A percentile compares a stretch with the other conserved stretches of the same genome.
Conservation (phyloP, 2,888 invertebrate species). For the Bugulina stolonifera region DNA sequence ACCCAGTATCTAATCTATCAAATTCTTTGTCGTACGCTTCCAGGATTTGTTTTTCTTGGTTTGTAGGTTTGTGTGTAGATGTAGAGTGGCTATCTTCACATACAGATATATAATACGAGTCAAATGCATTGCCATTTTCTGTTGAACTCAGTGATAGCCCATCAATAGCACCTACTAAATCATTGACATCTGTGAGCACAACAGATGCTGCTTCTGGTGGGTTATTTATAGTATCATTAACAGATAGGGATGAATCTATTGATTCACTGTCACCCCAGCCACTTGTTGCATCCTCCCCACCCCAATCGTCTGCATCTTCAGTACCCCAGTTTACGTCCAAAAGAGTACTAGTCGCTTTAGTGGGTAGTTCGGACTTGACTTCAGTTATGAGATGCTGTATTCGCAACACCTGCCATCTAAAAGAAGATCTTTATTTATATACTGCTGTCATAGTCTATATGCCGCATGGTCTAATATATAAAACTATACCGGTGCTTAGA, state of each 20-base stretch:
- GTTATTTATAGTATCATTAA: background rate
- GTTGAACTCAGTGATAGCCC: background rate
- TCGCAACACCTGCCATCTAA: background rate
- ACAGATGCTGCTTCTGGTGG: background rate
- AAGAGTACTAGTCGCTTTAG: too few species aligned
- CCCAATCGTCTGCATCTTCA: slow-evolving; percentile 71
- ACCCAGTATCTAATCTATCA: background rate
- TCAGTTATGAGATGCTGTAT: background rate
- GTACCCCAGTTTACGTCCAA: slow-evolving; percentile 61
- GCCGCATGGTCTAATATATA: too few species aligned
- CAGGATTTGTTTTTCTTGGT: background rate
- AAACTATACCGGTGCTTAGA: too few species aligned
- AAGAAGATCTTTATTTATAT: too few species aligned
- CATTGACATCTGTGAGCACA: background rate
- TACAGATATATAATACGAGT: slow-evolving; percentile 14
- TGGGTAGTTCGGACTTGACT: background rate
- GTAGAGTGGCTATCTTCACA: background rate
- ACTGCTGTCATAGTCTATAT: too few species aligned
- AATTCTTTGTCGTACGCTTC: background rate
- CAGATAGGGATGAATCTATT: background rate
- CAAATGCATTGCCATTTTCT: background rate
- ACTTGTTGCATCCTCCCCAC: slow-evolving; percentile 43
- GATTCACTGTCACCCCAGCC: background rate
- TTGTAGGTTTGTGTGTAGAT: background rate
- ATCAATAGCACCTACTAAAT: background rate